Base-by-base conservation (phyloP, 1,140 invertebrate genomes). In the Drosophila oshimai region DNA sequence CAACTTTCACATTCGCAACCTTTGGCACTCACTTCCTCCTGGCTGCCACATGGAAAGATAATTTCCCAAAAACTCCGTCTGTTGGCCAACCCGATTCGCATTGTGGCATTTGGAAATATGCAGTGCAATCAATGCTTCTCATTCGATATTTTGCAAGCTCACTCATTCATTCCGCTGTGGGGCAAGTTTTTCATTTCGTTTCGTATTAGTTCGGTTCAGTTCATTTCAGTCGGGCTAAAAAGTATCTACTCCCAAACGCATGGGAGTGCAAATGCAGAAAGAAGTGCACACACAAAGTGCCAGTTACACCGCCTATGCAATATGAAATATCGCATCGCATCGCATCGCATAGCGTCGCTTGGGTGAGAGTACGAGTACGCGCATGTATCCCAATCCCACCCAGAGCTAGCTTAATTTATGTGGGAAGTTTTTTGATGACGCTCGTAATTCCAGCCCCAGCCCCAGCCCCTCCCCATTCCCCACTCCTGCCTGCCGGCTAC, bases 1-100 rank as follows among this genome's bases (percentile, higher is more conserved):
- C 44, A 86, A 86, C 80, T 86, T 86, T 86, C 80, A 87, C 81
- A 80, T 84, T 84, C 51, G 31, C 34, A 84, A 84, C 79, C 79
- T 84, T 84, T 84, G 75, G 51, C 79, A 72, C 75, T 75, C 79
- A 72, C 75, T 75, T 86, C 74, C 79, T 79, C 51, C 31, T 47
- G n/a, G n/a, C n/a, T n/a, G 18, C 17, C 28, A 45, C 41, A 39
- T 26, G 15, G 29, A 36, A 33, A 44, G 34, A 36, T 41, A 24
- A 50, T 36, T 47, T 49, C 33, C 9, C 24, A n/a, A 12, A 34
- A 29, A 22, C 42, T 54, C 64, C 58, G 47, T 26, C n/a, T n/a
- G 54, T 73, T 54, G 70, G 62, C 37, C 15, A 49, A 44, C 24
- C 9, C 26, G 9, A 34, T 45, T 58, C 44, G 36, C 64, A 58